Evolutionary conservation across 2,888 invertebrate species (phyloP).

Genomic region (Galerucella pusilla): DNA sequence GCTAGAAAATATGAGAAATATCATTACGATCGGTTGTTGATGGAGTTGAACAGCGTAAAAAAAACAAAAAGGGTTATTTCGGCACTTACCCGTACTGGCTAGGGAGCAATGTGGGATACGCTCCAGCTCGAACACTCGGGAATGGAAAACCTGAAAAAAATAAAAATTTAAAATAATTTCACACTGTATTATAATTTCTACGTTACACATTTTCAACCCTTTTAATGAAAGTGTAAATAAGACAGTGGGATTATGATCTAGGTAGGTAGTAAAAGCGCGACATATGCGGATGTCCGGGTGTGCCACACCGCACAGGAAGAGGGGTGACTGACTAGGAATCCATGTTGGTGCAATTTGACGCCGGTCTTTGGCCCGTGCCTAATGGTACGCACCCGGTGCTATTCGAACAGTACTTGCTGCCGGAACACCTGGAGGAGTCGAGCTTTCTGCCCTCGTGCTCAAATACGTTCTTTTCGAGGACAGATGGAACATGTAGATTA

Average conservation of each 20-base stretch:
- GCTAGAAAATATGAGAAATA: constrained; percentile 65
- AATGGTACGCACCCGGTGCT: constrained; percentile 34
- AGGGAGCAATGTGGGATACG: constrained; percentile 80
- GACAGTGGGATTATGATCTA: constrained; percentile 8
- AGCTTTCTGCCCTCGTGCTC: constrained; percentile 22
- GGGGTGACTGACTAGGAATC: constrained; percentile 59
- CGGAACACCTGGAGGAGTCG: constrained; percentile 42
- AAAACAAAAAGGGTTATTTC: constrained; percentile 21
- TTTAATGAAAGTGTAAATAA: constrained; percentile 7
- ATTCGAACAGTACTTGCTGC: constrained; percentile 41
- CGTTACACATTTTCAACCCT: neutral
- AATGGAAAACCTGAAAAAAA: constrained; percentile 74
- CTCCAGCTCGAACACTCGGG: constrained; percentile 80
- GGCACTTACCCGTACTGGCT: constrained; percentile 87
- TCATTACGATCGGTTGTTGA: constrained; percentile 60
- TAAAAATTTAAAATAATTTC: neutral
- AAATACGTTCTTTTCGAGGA: neutral
- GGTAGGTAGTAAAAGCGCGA: constrained; percentile 54
- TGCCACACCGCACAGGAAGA: constrained; percentile 53
- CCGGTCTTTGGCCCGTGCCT: constrained; percentile 35
- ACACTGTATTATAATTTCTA: neutral
- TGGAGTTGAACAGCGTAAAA: constrained; percentile 46
- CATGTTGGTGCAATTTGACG: constrained; percentile 47
- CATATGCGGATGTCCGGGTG: constrained; percentile 60
- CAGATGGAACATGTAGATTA: constrained; percentile 13